Conservation (phyloP, 2,113 vertebrate genomes). For the cat (Felis catus) region F.catus_Fca126_mat1.0 CM031420.1:111876001-111876500, state of each 20-base stretch:
- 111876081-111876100: neutral
- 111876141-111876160: neutral
- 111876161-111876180: neutral
- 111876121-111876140: neutral
- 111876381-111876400: neutral
- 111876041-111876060: neutral
- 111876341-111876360: neutral
- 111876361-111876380: neutral
- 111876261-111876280: neutral
- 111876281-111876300: rapidly evolving
- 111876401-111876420: neutral
- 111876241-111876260: neutral
- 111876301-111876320: neutral
- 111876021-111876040: neutral
- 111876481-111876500: neutral
- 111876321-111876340: too few relatives aligned
- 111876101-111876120: neutral
- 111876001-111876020: neutral
- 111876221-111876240: neutral
- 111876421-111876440: neutral
- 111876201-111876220: neutral
- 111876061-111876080: neutral
- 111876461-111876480: neutral
- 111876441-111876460: neutral
- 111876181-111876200: neutral